Base-by-base conservation (phyloP, 1,140 invertebrate species). In the Patella vulgata region DNA sequence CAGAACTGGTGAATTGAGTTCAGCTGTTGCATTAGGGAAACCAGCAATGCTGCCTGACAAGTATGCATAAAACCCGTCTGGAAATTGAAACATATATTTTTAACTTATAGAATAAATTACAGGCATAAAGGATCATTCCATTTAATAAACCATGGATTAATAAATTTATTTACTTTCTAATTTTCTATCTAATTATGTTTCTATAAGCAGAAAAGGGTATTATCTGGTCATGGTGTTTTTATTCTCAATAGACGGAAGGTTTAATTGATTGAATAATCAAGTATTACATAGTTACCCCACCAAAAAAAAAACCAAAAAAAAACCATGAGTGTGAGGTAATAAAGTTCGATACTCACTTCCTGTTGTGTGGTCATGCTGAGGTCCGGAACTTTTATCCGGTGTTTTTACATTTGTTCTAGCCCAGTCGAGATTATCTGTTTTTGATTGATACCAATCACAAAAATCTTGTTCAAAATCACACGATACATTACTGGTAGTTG, bases 391-490 rank as follows among this genome's bases (percentile, higher is more conserved):
- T 19, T 9, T 17, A 21, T 54, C 52, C n/a, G 52, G 33, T 28
- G 52, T 33, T 40, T 12, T 25, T 12, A 19, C 30, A 5, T n/a
- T 54, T 8, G 8, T 14, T 54, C 30, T 1, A 1, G 17, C 12
- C 52, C 52, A 54, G 40, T 54, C 52, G 9, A 54, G 33, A n/a
- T 54, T n/a, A 36, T 54, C 52, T 17, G 11, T 14, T 40, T 36
- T 54, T 14, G 23, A 17, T 25, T 54, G 52, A 21, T 36, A 36
- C 52, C 52, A 54, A 23, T 33, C 52, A 27, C 52, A 54, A 30
- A 54, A 36, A 14, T 40, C 36, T 8, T n/a, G 9, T 21, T 54
- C 52, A 42, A 54, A 54, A n/a, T 30, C 23, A 19, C 52, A 54
- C 11, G 52, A 48, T 14, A 48, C 14, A n/a, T 14, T 23, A 21